phyloP scores from a whole-genome alignment of 2,888 invertebrate species.

The Scelioninae gen. 1 region DNA sequence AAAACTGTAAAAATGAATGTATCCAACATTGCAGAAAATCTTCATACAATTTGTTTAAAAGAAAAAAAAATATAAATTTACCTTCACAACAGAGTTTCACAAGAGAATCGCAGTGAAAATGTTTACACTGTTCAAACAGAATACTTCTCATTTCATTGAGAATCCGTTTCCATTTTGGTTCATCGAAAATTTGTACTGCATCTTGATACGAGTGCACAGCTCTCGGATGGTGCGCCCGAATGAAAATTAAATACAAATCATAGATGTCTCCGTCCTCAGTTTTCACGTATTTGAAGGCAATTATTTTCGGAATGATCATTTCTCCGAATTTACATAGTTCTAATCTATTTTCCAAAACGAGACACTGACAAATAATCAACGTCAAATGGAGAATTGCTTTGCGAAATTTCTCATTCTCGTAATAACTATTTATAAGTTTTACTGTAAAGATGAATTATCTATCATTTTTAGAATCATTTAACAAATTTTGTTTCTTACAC shows the following conservation, averaged over 20 bases:
- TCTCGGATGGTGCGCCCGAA: constrained; percentile 86
- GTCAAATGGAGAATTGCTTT: constrained; percentile 76
- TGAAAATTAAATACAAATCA: constrained; percentile 85
- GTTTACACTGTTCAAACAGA: constrained; percentile 80
- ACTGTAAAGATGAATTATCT: constrained; percentile 30
- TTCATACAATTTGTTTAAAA: too few relatives aligned
- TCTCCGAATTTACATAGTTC: constrained; percentile 86
- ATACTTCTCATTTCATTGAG: constrained; percentile 82
- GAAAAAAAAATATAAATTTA: constrained; percentile 59
- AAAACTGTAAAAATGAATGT: constrained; percentile 36
- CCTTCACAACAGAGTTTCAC: constrained; percentile 79
- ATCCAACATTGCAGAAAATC: too few relatives aligned
- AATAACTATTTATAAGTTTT: constrained; percentile 64
- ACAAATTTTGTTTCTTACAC: too few relatives aligned
- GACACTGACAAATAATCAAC: constrained; percentile 81
- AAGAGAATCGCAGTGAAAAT: constrained; percentile 72
- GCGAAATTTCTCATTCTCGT: constrained; percentile 63
- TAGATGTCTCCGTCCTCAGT: constrained; percentile 82
- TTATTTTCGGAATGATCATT: constrained; percentile 73
- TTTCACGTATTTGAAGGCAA: constrained; percentile 84
- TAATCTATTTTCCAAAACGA: constrained; percentile 85
- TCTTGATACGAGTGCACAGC: constrained; percentile 82
- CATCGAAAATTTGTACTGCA: constrained; percentile 83
- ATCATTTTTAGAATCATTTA: background rate
- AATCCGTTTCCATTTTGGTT: constrained; percentile 84